phyloP scores from a whole-genome alignment of 2,888 invertebrate species.

The Ischnura elegans region DNA sequence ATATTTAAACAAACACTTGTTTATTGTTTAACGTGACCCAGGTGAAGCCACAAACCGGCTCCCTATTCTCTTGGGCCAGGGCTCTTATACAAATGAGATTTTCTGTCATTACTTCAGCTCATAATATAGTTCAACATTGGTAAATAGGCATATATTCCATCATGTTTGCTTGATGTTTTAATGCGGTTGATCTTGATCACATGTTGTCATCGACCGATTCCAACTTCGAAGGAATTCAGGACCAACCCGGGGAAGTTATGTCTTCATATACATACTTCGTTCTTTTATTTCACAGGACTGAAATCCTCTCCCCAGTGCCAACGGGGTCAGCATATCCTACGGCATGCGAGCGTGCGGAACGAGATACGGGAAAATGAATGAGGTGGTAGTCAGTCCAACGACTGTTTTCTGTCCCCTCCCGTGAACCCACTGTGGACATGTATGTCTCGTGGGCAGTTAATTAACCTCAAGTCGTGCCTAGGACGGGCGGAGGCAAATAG shows the following conservation, averaged over 20 bases:
- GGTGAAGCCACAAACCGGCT: no score
- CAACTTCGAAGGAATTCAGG: not conserved
- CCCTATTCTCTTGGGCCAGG: no score
- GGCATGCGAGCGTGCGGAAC: not conserved
- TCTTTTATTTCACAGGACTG: not conserved
- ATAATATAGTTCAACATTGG: no score
- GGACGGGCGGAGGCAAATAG: not conserved
- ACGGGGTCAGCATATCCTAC: not conserved
- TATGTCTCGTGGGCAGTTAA: slow-evolving; percentile 7
- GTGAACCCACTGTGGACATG: not conserved
- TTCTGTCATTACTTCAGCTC: no score
- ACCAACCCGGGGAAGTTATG: not conserved
- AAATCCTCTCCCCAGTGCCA: not conserved
- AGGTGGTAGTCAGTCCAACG: not conserved
- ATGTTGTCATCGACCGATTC: not conserved
- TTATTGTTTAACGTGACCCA: no score
- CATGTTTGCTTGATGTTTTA: no score
- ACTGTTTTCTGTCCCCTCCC: not conserved
- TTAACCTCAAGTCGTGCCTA: slow-evolving; percentile 13
- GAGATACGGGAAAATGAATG: slow-evolving; percentile 1
- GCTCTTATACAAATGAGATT: no score
- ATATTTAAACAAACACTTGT: no score
- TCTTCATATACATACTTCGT: not conserved
- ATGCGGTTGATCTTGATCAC: no score
- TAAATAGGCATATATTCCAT: no score